These are phyloP conservation scores for Rhinatrema bivittatum DNA, from an alignment of 2,797 vertebrate genomes.

Conservation along the genomic window DNA sequence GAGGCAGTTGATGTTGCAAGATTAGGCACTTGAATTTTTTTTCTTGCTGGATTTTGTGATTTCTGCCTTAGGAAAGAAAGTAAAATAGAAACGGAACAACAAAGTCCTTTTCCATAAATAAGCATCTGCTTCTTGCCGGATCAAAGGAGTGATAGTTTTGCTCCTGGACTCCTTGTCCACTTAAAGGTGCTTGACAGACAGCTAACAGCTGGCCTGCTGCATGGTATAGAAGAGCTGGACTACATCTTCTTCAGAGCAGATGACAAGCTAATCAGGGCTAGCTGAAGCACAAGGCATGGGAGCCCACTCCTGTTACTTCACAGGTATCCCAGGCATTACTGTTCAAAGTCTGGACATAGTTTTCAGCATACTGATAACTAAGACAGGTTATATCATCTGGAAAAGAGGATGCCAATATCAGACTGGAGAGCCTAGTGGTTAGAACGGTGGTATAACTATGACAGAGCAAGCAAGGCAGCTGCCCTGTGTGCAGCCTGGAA, in stretches of 20 bases:
- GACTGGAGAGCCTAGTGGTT: no score
- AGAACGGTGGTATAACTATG: no score
- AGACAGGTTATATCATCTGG: no score
- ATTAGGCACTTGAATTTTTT: conserved; percentile 63
- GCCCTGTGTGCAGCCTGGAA: no score
- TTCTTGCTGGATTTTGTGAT: conserved; percentile 77
- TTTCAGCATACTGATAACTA: no score
- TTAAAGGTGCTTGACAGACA: conserved; percentile 97
- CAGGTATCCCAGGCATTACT: no score
- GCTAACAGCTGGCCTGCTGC: conserved; percentile 88
- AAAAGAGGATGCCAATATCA: no score
- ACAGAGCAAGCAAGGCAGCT: no score
- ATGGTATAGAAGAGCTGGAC: conserved; percentile 67
- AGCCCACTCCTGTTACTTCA: conserved; percentile 59
- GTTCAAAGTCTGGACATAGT: no score
- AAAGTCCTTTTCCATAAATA: conserved; percentile 94
- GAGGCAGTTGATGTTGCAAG: conserved; percentile 95
- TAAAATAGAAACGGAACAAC: conserved; percentile 89
- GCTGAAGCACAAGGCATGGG: conserved; percentile 43
- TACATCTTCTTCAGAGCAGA: conserved; percentile 63
- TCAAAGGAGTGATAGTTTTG: conserved; percentile 95
- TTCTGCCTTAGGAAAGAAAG: conserved; percentile 96
- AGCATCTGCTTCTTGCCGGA: conserved; percentile 93
- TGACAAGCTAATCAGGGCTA: conserved; percentile 70
- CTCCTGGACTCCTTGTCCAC: conserved; percentile 90